Base-by-base conservation (phyloP, 2,888 invertebrate genomes). In the Drosophila setosimentum region DNA sequence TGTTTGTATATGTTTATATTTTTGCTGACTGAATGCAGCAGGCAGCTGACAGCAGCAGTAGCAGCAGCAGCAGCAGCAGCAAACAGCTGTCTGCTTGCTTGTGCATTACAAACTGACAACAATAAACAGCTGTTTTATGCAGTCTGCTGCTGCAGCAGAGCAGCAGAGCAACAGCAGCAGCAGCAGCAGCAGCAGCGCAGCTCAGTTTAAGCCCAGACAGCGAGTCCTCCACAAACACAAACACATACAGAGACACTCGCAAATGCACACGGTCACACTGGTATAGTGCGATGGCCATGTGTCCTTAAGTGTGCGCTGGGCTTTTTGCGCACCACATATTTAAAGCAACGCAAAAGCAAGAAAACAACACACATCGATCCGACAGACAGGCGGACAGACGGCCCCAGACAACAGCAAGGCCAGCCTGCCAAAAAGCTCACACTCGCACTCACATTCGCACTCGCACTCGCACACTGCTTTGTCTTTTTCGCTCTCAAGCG, bases 321-420 rank as follows among this genome's bases (percentile, higher is more conserved):
- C 76, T 85, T 83, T 86, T 83, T 89, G 84, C 89, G 87, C 87
- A 81, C 68, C 74, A 83, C 67, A 71, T 71, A 48, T 62, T 60
- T 48, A 21, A 55, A 37, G 68, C 37, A 37, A 57, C 59, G 45
- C 53, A 73, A 71, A 76, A 50, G 59, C 69, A 65, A 62, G 60
- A 37, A 50, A 24, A 58, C 30, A 53, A 45, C 27, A 49, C 62
- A 66, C 45, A 24, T 45, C 24, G 45, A 67, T 69, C 69, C n/a
- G 32, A 55, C 55, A 40, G 45, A 60, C 63, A 45, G 27, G 53
- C 54, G 62, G 30, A 63, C 59, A 59, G 70, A 62, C 42, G 53
- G 53, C 40, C 58, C 59, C 67, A 72, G 68, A 74, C 72, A 68
- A 29, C 67, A 65, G 57, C 73, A 76, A 66, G 57, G 69, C 71